Evolutionary conservation across 1,140 invertebrate species (phyloP), one percentile per base, ranked within the genome.

Genomic region (Neodiprion lecontei): DNA sequence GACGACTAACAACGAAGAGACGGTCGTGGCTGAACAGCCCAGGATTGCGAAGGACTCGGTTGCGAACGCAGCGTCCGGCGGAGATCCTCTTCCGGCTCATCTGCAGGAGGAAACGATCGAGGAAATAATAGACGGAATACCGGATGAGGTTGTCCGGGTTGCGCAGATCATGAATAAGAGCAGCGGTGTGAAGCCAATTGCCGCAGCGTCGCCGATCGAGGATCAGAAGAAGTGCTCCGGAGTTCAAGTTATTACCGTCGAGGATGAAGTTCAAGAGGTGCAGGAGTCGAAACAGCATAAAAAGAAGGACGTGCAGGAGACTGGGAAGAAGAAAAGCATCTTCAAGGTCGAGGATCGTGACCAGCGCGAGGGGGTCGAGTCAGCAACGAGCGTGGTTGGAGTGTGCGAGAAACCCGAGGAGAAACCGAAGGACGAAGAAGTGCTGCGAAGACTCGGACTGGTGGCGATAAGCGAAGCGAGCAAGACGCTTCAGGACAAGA

Each of bases 61-160:
- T 5, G 28, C 28, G 28, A 40, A 1, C 5, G 28, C 5, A 40
- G 28, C 28, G 28, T 40, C 28, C 1, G 1, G 28, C 28, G 28
- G 28, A 5, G 28, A 40, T 40, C 28, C 28, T 5, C 28, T 40
- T 40, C 28, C 28, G 5, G 28, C 5, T 40, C 74, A 17, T 5
- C 5, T 17, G 11, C 0, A 14, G 50, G 78, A 81, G 8, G 78
- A 83, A 68, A 83, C 84, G 7, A 83, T 86, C 76, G 83, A 86
- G 65, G 80, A 86, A 14, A 86, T 86, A 1, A 84, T 85, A 40
- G 83, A 86, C 66, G 80, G 81, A 9, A 86, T 86, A 75, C 85
- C 85, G 0, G 85, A 86, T 67, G 85, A 86, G 21, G 79, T 85
- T 0, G 78, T 84, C 0, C 75, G 78, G 67, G 77, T 86, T 40